phyloP scores from a whole-genome alignment of 2,888 invertebrate genomes.

The Anarsia innoxiella region DNA sequence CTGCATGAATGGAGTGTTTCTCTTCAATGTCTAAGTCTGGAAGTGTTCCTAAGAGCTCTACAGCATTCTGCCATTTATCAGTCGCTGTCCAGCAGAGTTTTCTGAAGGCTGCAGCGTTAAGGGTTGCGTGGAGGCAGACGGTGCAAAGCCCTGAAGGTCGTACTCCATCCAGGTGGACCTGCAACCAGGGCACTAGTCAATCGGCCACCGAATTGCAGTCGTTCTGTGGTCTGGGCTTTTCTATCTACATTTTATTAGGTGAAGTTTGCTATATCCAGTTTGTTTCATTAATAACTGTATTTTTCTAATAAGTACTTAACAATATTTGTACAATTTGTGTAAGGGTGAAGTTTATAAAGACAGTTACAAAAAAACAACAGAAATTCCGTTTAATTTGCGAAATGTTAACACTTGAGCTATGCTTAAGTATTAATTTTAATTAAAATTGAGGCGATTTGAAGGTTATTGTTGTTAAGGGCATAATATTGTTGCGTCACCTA shows the following conservation, averaged over 20 bases:
- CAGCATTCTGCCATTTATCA: slow-evolving; percentile 36
- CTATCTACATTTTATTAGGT: no score
- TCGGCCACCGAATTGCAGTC: slow-evolving; percentile 37
- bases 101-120: slow-evolving; percentile 47
- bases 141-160: slow-evolving; percentile 54
- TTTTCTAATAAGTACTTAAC: no score
- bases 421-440: no score
- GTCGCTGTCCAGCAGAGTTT: slow-evolving; percentile 36
- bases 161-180: slow-evolving; percentile 47
- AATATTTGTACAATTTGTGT: no score
- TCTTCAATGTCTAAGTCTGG: slow-evolving; percentile 20
- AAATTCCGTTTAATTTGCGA: no score
- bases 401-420: no score
- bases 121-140: slow-evolving; percentile 38
- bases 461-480: neutral
- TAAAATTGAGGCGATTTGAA: neutral
- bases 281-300: no score
- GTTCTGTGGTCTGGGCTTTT: no score
- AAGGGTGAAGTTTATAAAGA: no score
- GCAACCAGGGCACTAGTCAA: slow-evolving; percentile 59
- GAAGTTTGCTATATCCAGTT: no score
- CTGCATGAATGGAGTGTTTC: slow-evolving; percentile 27
- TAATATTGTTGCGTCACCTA: neutral
- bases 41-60: slow-evolving; percentile 35
- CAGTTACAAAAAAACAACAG: no score